Conservation (phyloP, 37 sponge, comb jelly and placozoan species). For the Axinella damicornis region DNA sequence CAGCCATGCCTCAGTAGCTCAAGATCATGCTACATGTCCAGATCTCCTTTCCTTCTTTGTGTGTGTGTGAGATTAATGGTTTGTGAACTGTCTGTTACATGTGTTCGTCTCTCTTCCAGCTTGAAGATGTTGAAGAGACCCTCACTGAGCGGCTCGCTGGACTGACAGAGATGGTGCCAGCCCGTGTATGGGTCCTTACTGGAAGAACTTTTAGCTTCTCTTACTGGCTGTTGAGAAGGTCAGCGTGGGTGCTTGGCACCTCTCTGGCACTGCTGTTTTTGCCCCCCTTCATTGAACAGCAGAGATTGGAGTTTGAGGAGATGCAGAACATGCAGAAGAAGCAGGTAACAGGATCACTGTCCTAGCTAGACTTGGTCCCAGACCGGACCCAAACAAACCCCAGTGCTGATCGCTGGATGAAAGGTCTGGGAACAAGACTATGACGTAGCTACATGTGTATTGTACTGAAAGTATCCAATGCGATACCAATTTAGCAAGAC, state of each 20-base stretch:
- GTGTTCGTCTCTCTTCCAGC: background rate
- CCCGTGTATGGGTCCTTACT: slow-evolving; percentile 18
- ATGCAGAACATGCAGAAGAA: slow-evolving; percentile 77
- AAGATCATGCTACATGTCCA: too few relatives aligned
- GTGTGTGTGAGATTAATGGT: background rate
- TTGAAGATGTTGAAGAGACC: slow-evolving; percentile 71
- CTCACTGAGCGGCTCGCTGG: slow-evolving; percentile 70
- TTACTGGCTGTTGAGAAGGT: slow-evolving; percentile 68
- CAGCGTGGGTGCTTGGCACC: slow-evolving; percentile 78
- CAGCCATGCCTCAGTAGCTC: too few relatives aligned
- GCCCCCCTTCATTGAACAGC: slow-evolving; percentile 77
- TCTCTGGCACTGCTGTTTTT: slow-evolving; percentile 65
- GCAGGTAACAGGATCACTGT: slow-evolving; percentile 48
- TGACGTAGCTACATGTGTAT: too few relatives aligned
- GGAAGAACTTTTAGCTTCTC: background rate
- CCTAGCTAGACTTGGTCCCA: too few relatives aligned
- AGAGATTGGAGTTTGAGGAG: slow-evolving; percentile 77
- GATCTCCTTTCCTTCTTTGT: background rate
- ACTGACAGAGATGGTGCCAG: slow-evolving; percentile 86
- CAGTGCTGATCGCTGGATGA: too few relatives aligned
- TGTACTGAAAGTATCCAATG: too few relatives aligned
- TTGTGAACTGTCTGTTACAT: too few relatives aligned
- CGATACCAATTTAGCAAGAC: too few relatives aligned
- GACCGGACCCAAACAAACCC: too few relatives aligned
- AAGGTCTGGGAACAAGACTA: too few relatives aligned